Conservation (phyloP, 2,113 vertebrate genomes). For the Carassius gibelio region DNA sequence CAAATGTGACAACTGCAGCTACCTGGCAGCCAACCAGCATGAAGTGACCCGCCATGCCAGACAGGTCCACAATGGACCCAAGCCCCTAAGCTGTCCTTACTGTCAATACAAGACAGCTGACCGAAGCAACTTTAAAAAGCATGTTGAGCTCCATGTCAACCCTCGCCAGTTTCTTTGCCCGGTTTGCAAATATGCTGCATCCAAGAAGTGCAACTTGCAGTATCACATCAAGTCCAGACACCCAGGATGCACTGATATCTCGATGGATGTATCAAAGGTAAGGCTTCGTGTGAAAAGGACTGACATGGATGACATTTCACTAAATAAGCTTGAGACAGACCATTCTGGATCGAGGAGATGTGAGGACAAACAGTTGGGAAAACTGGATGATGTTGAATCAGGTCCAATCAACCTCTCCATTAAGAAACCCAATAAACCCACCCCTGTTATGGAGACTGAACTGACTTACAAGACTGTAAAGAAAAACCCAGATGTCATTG, state of each 20-base stretch:
- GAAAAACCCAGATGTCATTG: conserved; percentile 63
- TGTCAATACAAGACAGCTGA: conserved; percentile 98
- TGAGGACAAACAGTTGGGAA: conserved; percentile 63
- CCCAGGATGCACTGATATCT: conserved; percentile 83
- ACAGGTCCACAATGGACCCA: conserved; percentile 97
- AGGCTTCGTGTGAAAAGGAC: conserved; percentile 89
- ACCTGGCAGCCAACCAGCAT: conserved; percentile 97
- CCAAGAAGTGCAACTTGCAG: conserved; percentile 98
- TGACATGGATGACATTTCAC: conserved; percentile 37
- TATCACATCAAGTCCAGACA: conserved; percentile 98
- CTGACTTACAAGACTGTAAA: conserved; percentile 65
- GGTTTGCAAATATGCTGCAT: conserved; percentile 94
- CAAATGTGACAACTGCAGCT: conserved; percentile 96
- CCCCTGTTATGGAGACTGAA: conserved; percentile 48
- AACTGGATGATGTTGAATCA: conserved; percentile 57
- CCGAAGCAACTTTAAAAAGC: conserved; percentile 98
- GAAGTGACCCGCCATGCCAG: conserved; percentile 96
- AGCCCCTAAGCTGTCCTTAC: conserved; percentile 93
- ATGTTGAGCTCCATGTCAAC: conserved; percentile 93
- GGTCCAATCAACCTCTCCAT: conserved; percentile 81
- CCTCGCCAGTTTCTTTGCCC: conserved; percentile 96
- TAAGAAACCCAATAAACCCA: conserved; percentile 72
- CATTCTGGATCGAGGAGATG: conserved; percentile 53
- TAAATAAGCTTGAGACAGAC: conserved; percentile 6
- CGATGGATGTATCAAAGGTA: conserved; percentile 94